Percentiles rank a stretch among this genome's conserved stretches.
These are phyloP conservation scores for Notoglanidium macrostoma DNA, from an alignment of 2,797 vertebrate species.

Conservation along the genomic window DNA sequence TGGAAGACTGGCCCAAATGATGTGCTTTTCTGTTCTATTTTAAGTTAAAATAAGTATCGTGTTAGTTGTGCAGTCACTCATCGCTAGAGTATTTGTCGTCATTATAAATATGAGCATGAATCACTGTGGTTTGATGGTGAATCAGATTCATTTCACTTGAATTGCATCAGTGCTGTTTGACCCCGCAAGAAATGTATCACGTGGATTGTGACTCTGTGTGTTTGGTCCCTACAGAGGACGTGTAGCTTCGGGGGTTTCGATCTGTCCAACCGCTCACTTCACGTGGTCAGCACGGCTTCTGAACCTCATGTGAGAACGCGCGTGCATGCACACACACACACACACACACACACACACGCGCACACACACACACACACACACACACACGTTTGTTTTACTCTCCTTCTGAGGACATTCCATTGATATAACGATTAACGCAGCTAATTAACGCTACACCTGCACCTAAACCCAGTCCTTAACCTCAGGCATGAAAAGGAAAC, in stretches of 20 bases:
- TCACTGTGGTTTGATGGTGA: slow-evolving; percentile 33
- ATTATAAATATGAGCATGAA: slow-evolving; percentile 43
- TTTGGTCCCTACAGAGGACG: slow-evolving; percentile 82
- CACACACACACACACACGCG: background rate
- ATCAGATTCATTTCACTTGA: background rate
- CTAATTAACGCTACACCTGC: too few relatives aligned
- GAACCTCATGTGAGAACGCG: slow-evolving; percentile 83
- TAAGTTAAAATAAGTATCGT: slow-evolving; percentile 3
- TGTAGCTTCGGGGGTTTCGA: slow-evolving; percentile 99
- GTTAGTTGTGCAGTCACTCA: slow-evolving; percentile 20
- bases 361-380: too few relatives aligned
- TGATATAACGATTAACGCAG: too few relatives aligned
- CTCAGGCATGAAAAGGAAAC: too few relatives aligned
- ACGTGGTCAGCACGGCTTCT: slow-evolving; percentile 81
- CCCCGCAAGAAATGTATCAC: slow-evolving; percentile 41
- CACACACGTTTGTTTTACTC: too few relatives aligned
- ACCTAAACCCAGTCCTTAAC: too few relatives aligned
- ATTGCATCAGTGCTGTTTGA: slow-evolving; percentile 4
- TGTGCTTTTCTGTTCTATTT: slow-evolving; percentile 1
- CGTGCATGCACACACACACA: background rate
- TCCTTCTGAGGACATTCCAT: too few relatives aligned
- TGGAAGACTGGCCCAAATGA: background rate
- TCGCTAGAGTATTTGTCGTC: slow-evolving; percentile 8
- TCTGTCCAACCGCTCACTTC: slow-evolving; percentile 91
- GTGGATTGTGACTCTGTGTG: slow-evolving; percentile 23